Evolutionary conservation across 2,113 vertebrate species (phyloP), one percentile per base, ranked within the genome.

Genomic region (Haplotaxodon microlepis): DNA sequence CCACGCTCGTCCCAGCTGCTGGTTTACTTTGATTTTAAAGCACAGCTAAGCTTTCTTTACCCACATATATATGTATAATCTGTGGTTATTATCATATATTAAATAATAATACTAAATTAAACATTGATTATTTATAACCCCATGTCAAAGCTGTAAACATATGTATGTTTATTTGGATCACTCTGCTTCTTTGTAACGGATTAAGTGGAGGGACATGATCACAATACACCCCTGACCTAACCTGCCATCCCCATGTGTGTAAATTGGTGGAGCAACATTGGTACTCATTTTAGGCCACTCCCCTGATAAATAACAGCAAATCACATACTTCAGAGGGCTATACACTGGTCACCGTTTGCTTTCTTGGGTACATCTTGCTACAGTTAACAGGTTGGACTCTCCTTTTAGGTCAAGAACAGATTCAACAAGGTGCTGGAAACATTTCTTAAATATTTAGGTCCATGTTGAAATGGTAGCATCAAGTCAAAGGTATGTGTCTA

Each of bases 11-110:
- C 12, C 45, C 71, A 63, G 36, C 53, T 45, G 45, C 54, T 83
- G 61, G 36, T 84, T 45, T 50, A 63, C 71, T 50, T 31, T 3
- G 38, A 50, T 73, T 81, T 84, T 36, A 31, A 45, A 45, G 8
- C 34, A 82, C 34, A 86, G 40, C 56, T 51, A 42, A 66, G 54
- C 38, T 69, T 45, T 71, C 42, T 13, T 83, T 56, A 14, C 11
- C 36, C 53, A 47, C 51, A 29, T 1, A 45, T 69, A 54, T 17
- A 54, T 27, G n/a, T 9, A 34, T 21, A 36, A 9, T 8, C 13
- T 2, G 17, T 79, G 8, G 21, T 29, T 47, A 42, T 71, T 40
- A 24, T 71, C 13, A 0, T 0, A 29, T 47, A 29, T 47, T 47
- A 47, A 76, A 47, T 29, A 10, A 76, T 73, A 50, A 76, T 7